phyloP scores from a whole-genome alignment of 1,140 invertebrate species.

The Atta cephalotes region DNA sequence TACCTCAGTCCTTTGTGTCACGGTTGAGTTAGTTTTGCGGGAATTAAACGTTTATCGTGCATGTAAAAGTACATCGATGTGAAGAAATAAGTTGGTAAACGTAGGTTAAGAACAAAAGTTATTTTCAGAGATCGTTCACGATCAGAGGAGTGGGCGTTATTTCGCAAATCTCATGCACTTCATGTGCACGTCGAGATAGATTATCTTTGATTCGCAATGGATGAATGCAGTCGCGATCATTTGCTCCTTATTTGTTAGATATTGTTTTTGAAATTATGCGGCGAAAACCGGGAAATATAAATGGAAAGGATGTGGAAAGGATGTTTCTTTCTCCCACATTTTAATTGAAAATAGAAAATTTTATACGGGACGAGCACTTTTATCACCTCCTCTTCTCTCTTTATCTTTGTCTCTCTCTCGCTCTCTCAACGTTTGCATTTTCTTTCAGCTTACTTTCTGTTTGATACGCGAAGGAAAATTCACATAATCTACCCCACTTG shows the following conservation, averaged over 20 bases:
- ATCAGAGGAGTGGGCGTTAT: not conserved
- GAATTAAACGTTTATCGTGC: slow-evolving; percentile 48
- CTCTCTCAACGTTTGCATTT: not conserved
- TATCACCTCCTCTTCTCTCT: not conserved
- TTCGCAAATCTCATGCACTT: not conserved
- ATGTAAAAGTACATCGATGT: not conserved
- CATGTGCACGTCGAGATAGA: not conserved
- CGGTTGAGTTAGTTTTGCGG: slow-evolving; percentile 40
- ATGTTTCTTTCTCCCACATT: not conserved
- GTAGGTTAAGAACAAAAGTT: slow-evolving; percentile 33
- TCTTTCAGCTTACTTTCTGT: slow-evolving; percentile 35
- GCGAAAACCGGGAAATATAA: not conserved
- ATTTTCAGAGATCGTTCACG: not conserved
- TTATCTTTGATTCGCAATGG: not conserved
- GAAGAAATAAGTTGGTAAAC: not conserved
- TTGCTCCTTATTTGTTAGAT: not conserved
- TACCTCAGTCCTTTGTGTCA: slow-evolving; percentile 31
- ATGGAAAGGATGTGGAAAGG: not conserved
- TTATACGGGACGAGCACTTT: no score
- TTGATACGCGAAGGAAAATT: slow-evolving; percentile 29
- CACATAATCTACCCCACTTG: not conserved
- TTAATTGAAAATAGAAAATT: slow-evolving; percentile 39
- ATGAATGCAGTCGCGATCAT: slow-evolving; percentile 1
- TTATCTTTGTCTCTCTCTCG: not conserved
- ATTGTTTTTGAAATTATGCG: slow-evolving; percentile 34